Evolutionary conservation across 1,140 invertebrate genomes (phyloP).

Genomic region (Scaptomyza hsui): DNA sequence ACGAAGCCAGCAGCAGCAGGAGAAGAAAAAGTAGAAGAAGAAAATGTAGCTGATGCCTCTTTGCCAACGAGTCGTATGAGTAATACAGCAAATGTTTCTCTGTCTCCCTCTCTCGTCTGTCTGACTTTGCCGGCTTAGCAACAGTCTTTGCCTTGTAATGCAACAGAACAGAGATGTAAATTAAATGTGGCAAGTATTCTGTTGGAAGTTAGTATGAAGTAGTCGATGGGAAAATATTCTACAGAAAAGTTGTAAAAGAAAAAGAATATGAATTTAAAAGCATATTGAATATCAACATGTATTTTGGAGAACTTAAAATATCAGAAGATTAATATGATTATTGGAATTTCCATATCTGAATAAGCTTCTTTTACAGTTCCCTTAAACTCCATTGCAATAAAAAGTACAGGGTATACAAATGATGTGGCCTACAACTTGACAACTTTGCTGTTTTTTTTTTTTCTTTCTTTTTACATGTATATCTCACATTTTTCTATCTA

Average conservation of each 20-base stretch:
- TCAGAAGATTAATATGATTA: too few relatives aligned
- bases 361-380: too few relatives aligned
- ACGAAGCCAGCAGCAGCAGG: slow-evolving; percentile 18
- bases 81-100: slow-evolving; percentile 49
- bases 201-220: too few relatives aligned
- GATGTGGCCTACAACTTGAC: slow-evolving; percentile 46
- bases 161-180: not conserved
- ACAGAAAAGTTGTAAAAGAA: too few relatives aligned
- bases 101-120: not conserved
- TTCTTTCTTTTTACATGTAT: slow-evolving; percentile 31
- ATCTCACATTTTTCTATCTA: not conserved
- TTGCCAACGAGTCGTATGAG: slow-evolving; percentile 64
- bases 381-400: too few relatives aligned
- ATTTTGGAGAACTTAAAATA: too few relatives aligned
- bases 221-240: too few relatives aligned
- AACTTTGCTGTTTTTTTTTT: slow-evolving; percentile 28
- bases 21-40: slow-evolving; percentile 8
- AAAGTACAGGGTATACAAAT: slow-evolving; percentile 2
- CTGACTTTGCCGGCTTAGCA: slow-evolving; percentile 17
- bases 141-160: slow-evolving; percentile 18
- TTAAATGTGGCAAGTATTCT: not conserved
- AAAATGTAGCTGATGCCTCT: not conserved
- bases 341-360: too few relatives aligned
- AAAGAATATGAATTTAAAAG: too few relatives aligned
- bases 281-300: too few relatives aligned